These are phyloP conservation scores for Tridacna gigas DNA, from an alignment of 2,888 invertebrate genomes.

Conservation along the genomic window DNA sequence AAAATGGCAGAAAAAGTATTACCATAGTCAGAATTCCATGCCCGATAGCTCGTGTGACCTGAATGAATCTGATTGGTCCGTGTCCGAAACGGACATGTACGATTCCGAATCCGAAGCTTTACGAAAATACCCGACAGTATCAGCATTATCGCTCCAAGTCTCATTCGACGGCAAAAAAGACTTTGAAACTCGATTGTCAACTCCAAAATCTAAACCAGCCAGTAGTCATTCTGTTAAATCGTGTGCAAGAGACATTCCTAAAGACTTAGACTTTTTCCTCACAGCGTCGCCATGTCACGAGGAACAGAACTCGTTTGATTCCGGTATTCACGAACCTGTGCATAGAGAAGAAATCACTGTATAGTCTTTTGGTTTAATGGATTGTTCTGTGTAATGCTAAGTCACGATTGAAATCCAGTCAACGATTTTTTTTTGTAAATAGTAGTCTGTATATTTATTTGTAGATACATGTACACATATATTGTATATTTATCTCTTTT, in stretches of 20 bases:
- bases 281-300: conserved; percentile 46
- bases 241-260: conserved; percentile 20
- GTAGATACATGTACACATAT: neutral
- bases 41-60: conserved; percentile 68
- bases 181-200: conserved; percentile 1
- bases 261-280: conserved; percentile 38
- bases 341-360: conserved; percentile 44
- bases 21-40: conserved; percentile 64
- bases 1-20: conserved; percentile 78
- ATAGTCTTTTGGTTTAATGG: conserved; percentile 1
- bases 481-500: neutral
- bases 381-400: conserved; percentile 5
- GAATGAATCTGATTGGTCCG: conserved; percentile 68
- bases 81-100: conserved; percentile 76
- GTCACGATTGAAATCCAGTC: conserved; percentile 36
- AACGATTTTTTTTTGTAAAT: conserved; percentile 18
- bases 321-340: conserved; percentile 70
- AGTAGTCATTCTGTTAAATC: conserved; percentile 15
- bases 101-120: conserved; percentile 65
- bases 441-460: conserved; percentile 14
- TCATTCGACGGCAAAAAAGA: conserved; percentile 27
- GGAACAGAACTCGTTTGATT: conserved; percentile 74
- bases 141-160: conserved; percentile 29
- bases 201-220: neutral
- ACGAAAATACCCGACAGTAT: conserved; percentile 57